Evolutionary conservation across 2,797 vertebrate genomes (phyloP).

Genomic region (Aldrovandia affinis): DNA sequence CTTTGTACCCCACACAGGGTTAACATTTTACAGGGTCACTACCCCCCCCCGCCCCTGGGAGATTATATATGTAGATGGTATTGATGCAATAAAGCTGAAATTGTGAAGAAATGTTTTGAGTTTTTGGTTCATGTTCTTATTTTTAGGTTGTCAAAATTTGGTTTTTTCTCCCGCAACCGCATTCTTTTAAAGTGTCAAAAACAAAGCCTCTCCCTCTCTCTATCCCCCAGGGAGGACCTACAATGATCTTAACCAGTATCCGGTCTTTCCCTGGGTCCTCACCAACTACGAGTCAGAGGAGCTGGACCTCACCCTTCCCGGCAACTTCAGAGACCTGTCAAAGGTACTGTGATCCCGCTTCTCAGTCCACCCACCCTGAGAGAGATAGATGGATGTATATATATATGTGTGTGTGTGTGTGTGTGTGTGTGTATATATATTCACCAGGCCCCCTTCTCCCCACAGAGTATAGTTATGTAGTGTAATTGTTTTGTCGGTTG

Average conservation of each 20-base stretch:
- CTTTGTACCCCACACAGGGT: too few species aligned
- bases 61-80: not conserved
- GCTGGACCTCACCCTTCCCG: slow-evolving; percentile 93
- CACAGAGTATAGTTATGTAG: not conserved
- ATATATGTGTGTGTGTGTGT: too few species aligned
- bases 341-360: slow-evolving; percentile 80
- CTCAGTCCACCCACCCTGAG: not conserved
- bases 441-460: not conserved
- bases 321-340: slow-evolving; percentile 98
- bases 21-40: too few species aligned
- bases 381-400: too few species aligned
- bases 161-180: not conserved
- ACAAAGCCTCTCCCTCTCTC: not conserved
- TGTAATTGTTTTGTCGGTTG: not conserved
- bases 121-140: not conserved
- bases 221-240: slow-evolving; percentile 86
- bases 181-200: not conserved
- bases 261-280: slow-evolving; percentile 96
- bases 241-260: slow-evolving; percentile 97
- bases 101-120: not conserved
- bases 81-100: not conserved
- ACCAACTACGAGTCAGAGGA: slow-evolving; percentile 98
- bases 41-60: too few species aligned
- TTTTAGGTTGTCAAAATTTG: not conserved
- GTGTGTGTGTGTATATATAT: too few species aligned